Percentiles rank a stretch among this genome's conserved stretches.
Conservation (phyloP, 2,888 invertebrate species). For the Cephonodes hylas region DNA sequence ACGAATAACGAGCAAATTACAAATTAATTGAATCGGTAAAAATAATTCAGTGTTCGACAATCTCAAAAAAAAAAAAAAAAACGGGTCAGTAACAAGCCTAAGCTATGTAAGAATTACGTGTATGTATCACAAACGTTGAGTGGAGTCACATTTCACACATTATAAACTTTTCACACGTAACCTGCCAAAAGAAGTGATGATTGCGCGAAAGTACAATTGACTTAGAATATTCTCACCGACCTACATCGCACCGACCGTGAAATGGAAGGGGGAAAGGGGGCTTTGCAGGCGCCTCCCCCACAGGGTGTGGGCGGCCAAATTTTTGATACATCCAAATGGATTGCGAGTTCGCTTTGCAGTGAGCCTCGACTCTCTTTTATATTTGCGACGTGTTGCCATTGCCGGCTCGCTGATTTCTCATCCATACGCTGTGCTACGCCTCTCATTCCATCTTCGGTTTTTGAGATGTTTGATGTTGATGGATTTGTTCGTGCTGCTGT, state of each 20-base stretch:
- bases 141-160: too few species aligned
- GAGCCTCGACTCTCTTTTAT: not conserved
- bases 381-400: not conserved
- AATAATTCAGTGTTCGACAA: too few species aligned
- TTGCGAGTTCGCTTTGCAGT: slow-evolving; percentile 18
- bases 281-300: slow-evolving; percentile 3
- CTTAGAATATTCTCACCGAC: slow-evolving; percentile 25
- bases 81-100: too few species aligned
- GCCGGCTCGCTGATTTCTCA: not conserved
- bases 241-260: slow-evolving; percentile 23
- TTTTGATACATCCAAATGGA: slow-evolving; percentile 31
- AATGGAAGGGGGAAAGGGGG: slow-evolving; percentile 14
- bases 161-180: not conserved
- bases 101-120: too few species aligned
- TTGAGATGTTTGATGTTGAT: not conserved
- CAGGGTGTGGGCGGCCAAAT: slow-evolving; percentile 21
- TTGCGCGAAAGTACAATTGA: slow-evolving; percentile 35
- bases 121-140: too few species aligned
- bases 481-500: not conserved
- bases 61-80: too few species aligned
- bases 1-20: too few species aligned
- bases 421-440: not conserved
- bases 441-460: not conserved
- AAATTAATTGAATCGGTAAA: too few species aligned
- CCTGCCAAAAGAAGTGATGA: not conserved